phyloP scores from a whole-genome alignment of 2,113 vertebrate genomes.

The Rhinoptilus africanus region DNA sequence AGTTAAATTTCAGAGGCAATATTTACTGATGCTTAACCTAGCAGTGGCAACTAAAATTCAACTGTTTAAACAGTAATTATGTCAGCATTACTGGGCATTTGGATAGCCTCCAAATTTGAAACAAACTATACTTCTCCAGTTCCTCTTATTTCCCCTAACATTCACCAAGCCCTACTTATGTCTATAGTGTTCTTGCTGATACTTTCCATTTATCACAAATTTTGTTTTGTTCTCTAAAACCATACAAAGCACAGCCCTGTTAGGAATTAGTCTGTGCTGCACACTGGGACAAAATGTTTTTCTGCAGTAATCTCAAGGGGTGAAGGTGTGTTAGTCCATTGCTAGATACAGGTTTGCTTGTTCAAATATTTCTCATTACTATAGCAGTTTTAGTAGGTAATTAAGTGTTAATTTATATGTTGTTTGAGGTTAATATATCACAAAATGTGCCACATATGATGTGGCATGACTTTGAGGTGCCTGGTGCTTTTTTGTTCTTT shows the following conservation, averaged over 20 bases:
- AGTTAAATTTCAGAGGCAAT: background rate
- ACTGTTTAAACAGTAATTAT: background rate
- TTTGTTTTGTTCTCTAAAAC: background rate
- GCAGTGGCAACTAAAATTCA: background rate
- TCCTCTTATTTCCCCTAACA: background rate
- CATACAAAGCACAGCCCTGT: background rate
- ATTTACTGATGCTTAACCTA: background rate
- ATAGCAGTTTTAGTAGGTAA: background rate
- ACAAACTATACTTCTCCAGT: background rate
- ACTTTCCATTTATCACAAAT: background rate
- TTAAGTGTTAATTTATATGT: background rate
- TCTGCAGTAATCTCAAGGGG: background rate
- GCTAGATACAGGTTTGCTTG: background rate
- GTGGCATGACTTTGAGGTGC: background rate
- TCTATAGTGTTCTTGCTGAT: background rate
- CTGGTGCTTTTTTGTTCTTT: background rate
- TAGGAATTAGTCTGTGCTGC: background rate
- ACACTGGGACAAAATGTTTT: background rate
- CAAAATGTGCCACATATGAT: background rate
- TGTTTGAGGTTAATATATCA: background rate
- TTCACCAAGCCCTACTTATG: background rate
- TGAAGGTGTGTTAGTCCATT: background rate
- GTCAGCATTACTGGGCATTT: background rate
- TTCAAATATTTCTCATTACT: background rate
- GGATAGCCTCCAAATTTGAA: background rate